Evolutionary conservation across 2,113 vertebrate species (phyloP).

Genomic region (Oceanodroma tethys): DNA sequence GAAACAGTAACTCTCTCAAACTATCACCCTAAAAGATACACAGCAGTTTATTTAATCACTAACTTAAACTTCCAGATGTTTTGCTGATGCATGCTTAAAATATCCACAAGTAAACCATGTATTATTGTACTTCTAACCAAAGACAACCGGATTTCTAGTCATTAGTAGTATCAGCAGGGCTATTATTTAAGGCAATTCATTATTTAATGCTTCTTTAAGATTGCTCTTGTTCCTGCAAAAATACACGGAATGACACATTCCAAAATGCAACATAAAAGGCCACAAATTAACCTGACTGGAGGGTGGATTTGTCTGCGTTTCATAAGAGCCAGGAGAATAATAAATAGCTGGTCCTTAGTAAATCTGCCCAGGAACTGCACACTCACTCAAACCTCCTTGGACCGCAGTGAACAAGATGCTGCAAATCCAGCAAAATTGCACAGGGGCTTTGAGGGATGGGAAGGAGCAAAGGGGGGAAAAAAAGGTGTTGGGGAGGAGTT

Average conservation of each 20-base stretch:
- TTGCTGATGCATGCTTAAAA: not conserved
- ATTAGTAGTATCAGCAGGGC: not conserved
- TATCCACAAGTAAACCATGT: not conserved
- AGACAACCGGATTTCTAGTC: not conserved
- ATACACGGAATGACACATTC: not conserved
- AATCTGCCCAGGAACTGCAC: not conserved
- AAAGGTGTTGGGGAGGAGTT: not conserved
- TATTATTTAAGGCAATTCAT: not conserved
- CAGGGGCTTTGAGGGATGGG: not conserved
- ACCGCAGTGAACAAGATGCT: accelerated
- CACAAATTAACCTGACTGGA: not conserved
- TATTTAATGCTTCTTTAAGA: not conserved
- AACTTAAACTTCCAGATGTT: not conserved
- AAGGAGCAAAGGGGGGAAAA: not conserved
- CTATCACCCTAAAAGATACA: not conserved
- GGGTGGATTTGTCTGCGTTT: not conserved
- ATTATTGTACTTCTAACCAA: not conserved
- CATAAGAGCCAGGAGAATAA: not conserved
- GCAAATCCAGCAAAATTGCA: not conserved
- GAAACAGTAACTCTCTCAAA: not conserved
- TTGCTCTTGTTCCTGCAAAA: not conserved
- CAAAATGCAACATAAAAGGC: not conserved
- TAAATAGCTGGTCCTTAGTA: not conserved
- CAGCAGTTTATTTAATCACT: not conserved
- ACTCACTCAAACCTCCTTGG: not conserved